phyloP scores from a whole-genome alignment of 2,797 vertebrate genomes.

The Ciconia nigra region DNA sequence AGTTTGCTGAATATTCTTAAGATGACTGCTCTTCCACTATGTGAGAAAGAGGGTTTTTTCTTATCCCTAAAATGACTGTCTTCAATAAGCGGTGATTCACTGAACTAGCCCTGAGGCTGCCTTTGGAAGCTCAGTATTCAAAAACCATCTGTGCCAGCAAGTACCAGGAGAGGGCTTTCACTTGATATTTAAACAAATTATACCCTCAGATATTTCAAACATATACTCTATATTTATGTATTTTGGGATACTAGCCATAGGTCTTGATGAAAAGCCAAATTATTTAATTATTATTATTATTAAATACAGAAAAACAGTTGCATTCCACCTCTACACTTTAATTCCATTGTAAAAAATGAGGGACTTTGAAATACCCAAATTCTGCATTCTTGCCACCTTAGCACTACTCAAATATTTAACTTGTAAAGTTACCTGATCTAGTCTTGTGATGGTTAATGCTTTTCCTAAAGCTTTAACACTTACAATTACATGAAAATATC shows the following conservation, averaged over 20 bases:
- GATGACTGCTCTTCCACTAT: neutral
- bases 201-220: slow-evolving; percentile 59
- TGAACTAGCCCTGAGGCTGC: slow-evolving; percentile 62
- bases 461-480: neutral
- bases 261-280: slow-evolving; percentile 25
- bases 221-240: slow-evolving; percentile 40
- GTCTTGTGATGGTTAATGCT: neutral
- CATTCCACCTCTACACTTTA: neutral
- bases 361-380: neutral
- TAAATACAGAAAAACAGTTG: neutral
- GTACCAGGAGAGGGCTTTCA: slow-evolving; percentile 64
- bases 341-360: neutral
- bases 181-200: slow-evolving; percentile 58
- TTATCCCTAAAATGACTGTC: slow-evolving; percentile 44
- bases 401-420: neutral
- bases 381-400: neutral
- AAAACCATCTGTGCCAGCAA: slow-evolving; percentile 70
- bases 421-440: neutral
- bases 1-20: neutral
- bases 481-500: neutral
- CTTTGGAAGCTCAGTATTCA: slow-evolving; percentile 64
- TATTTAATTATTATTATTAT: neutral
- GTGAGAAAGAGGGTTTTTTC: slow-evolving; percentile 19
- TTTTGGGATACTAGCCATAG: slow-evolving; percentile 40
- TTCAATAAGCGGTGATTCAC: slow-evolving; percentile 54